A percentile compares a stretch with the other conserved stretches of the same genome.
These are phyloP conservation scores for Eilema griseolum DNA, from an alignment of 2,888 invertebrate species.

Conservation along the genomic window DNA sequence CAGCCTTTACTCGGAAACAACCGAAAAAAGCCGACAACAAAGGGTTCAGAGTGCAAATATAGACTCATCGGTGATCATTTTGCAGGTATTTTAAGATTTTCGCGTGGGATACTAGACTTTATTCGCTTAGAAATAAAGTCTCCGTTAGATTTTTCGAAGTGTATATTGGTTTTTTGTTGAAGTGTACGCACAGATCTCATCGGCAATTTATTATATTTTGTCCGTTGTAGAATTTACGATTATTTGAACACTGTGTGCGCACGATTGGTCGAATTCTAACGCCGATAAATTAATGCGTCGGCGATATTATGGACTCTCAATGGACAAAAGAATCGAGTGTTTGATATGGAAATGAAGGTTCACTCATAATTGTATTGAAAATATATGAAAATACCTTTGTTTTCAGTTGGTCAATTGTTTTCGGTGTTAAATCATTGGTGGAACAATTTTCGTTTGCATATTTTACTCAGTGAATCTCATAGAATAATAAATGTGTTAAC, in stretches of 20 bases:
- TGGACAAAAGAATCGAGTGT: slow-evolving; percentile 46
- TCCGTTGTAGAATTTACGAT: slow-evolving; percentile 85
- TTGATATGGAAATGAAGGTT: slow-evolving; percentile 49
- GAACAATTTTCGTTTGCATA: background rate
- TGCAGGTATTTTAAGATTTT: slow-evolving; percentile 24
- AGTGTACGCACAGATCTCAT: slow-evolving; percentile 83
- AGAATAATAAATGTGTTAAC: no score
- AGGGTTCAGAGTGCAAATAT: slow-evolving; percentile 85
- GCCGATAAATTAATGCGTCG: slow-evolving; percentile 75
- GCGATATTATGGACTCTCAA: slow-evolving; percentile 51
- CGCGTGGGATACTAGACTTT: slow-evolving; percentile 59
- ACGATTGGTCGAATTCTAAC: slow-evolving; percentile 82
- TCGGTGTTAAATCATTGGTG: slow-evolving; percentile 5
- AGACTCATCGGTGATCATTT: slow-evolving; percentile 68
- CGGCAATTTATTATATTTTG: slow-evolving; percentile 87
- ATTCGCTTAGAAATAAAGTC: slow-evolving; percentile 38
- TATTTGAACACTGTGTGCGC: slow-evolving; percentile 82
- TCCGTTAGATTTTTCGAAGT: slow-evolving; percentile 40
- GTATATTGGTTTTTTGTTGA: slow-evolving; percentile 59
- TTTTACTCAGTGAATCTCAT: background rate
- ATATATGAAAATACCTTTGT: slow-evolving; percentile 24
- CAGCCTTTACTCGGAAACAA: slow-evolving; percentile 85
- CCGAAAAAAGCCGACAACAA: slow-evolving; percentile 85
- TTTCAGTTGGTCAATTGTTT: slow-evolving; percentile 18
- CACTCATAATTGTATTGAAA: slow-evolving; percentile 46